Conservation (phyloP, 2,888 invertebrate species). For the Drosophila ezoana region DNA sequence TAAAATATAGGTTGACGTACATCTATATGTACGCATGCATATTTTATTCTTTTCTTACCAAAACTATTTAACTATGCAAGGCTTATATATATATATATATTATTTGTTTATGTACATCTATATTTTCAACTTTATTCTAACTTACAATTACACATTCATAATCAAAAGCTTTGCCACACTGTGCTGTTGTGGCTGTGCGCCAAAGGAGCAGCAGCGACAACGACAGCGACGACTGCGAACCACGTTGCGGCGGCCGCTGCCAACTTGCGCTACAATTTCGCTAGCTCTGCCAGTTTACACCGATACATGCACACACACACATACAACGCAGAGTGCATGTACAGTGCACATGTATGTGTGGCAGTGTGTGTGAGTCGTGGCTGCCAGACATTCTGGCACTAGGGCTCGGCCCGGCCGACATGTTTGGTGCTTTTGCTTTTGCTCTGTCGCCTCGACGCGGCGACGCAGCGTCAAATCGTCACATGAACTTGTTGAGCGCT, state of each 20-base stretch:
- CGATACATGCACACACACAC: slow-evolving; percentile 23
- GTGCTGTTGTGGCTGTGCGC: slow-evolving; percentile 57
- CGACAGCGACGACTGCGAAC: slow-evolving; percentile 41
- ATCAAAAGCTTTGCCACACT: slow-evolving; percentile 43
- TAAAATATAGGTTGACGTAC: too few species aligned
- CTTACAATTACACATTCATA: not conserved
- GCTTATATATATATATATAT: too few species aligned
- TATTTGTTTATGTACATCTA: not conserved
- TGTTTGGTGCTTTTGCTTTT: slow-evolving; percentile 54
- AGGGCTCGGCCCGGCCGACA: slow-evolving; percentile 61
- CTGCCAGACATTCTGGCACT: slow-evolving; percentile 84
- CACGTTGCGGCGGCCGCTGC: slow-evolving; percentile 62
- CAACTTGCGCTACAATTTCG: slow-evolving; percentile 75
- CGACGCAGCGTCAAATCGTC: slow-evolving; percentile 60
- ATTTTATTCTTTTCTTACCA: too few species aligned
- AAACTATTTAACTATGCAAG: too few species aligned
- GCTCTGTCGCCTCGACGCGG: slow-evolving; percentile 38
- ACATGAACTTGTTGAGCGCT: slow-evolving; percentile 68
- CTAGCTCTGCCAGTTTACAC: slow-evolving; percentile 69
- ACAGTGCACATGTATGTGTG: slow-evolving; percentile 21
- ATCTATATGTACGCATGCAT: too few species aligned
- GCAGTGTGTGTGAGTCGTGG: slow-evolving; percentile 63
- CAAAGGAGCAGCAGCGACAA: slow-evolving; percentile 30
- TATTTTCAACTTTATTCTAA: not conserved
- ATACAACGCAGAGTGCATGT: slow-evolving; percentile 27